Evolutionary conservation across 2,113 vertebrate species (phyloP), one percentile per base, ranked within the genome.

Genomic region (Phyllostomus hastatus): DNA sequence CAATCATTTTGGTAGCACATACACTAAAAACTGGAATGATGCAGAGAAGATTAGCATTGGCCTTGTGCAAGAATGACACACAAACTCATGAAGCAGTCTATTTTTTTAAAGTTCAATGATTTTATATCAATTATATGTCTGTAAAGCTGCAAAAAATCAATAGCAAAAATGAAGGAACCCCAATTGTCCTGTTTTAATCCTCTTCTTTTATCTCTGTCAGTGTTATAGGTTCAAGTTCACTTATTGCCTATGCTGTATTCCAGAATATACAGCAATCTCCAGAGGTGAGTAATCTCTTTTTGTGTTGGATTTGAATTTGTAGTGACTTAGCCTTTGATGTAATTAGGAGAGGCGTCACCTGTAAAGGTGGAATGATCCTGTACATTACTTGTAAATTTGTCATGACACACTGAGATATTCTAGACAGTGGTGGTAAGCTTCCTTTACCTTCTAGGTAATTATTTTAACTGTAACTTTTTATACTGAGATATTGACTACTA

Each of bases 191-290:
- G 16, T 88, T 94, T 84, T 95, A 95, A 93, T 88, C 70, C 82
- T 41, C 14, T 3, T 64, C 24, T 75, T 97, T 84, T 98, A 92
- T 98, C 92, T 96, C 90, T 95, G 59, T 54, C 96, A 99, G 99
- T 69, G 96, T 99, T 97, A 90, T 98, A 97, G 99, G 98, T 94
- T 98, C 99, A 97, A 99, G 98, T 95, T 98, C 98, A 2, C 98
- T 99, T 66, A 98, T 99, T 90, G 98, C 98, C 16, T 99, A 98
- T 1, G 96, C 98, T 1, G 2, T 98, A 46, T 98, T 98, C 89
- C 98, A 98, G 81, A 98, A 98, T 0, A 96, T 87, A 0, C 97
- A 98, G 90, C 92, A 97, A 33, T 98, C 98, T 96, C 97, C 98
- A 0, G 98, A 99, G 98, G 98, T 99, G 93, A 99, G 98, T 3